Conservation (phyloP, 2,888 invertebrate species). For the Cactoblastis cactorum region DNA sequence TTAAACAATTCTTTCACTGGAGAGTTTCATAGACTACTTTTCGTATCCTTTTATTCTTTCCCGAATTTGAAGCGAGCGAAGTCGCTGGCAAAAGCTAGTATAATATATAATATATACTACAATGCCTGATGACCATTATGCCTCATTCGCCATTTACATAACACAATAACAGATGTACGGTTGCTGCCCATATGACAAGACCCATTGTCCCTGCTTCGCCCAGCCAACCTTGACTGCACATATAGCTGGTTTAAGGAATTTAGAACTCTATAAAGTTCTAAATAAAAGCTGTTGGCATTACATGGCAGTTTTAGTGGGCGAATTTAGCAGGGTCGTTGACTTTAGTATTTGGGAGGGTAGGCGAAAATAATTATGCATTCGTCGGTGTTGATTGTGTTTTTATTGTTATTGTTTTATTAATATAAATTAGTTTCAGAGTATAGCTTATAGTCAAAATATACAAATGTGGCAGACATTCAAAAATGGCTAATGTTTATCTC, state of each 20-base stretch:
- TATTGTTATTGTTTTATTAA: not conserved
- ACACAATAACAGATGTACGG: constrained; percentile 31
- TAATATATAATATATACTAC: too few species aligned
- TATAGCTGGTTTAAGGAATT: not conserved
- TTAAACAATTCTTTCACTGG: too few species aligned
- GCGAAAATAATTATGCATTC: not conserved
- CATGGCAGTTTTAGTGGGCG: not conserved
- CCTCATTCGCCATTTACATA: constrained; percentile 14
- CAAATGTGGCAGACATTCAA: too few species aligned
- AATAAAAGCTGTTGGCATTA: not conserved
- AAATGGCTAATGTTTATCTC: too few species aligned
- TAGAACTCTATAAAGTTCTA: not conserved
- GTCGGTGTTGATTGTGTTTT: not conserved
- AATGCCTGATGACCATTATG: not conserved
- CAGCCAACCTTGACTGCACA: constrained; percentile 50
- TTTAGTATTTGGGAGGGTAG: constrained; percentile 3
- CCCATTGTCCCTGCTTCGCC: constrained; percentile 49
- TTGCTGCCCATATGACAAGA: constrained; percentile 41
- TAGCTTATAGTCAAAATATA: too few species aligned
- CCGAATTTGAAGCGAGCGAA: too few species aligned
- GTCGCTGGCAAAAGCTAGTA: too few species aligned
- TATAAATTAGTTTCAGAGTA: not conserved
- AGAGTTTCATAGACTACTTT: too few species aligned
- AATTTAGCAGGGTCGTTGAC: constrained; percentile 11
- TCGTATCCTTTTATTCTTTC: too few species aligned